Evolutionary conservation across 2,888 invertebrate species (phyloP).

Genomic region (Acanthosepion pharaonis): DNA sequence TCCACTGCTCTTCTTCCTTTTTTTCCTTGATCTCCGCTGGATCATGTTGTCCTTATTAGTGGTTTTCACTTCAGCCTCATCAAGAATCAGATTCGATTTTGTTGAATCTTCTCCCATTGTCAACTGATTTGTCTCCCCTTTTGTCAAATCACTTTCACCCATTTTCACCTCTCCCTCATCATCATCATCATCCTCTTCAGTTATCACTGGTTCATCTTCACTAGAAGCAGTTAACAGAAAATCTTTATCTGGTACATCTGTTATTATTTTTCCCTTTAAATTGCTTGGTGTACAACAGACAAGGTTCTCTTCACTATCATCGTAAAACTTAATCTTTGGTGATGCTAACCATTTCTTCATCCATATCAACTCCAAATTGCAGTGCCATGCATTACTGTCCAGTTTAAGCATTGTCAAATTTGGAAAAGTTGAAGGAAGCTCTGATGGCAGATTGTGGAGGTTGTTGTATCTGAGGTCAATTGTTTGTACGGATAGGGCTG

Average conservation of each 20-base stretch:
- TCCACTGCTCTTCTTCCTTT: background rate
- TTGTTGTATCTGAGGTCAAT: conserved; percentile 81
- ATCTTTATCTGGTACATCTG: conserved; percentile 55
- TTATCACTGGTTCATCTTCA: background rate
- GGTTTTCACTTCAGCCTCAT: background rate
- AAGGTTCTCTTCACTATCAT: conserved; percentile 68
- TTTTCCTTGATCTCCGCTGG: background rate
- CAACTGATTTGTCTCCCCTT: no score
- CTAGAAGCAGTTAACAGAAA: conserved; percentile 51
- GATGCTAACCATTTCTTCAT: conserved; percentile 79
- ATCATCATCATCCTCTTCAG: background rate
- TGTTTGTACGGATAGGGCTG: conserved; percentile 69
- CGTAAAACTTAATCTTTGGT: conserved; percentile 75
- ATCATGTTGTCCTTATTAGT: background rate
- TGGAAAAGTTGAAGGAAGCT: conserved; percentile 82
- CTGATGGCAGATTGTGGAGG: conserved; percentile 81
- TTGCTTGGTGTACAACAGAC: conserved; percentile 73
- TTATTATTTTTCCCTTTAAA: conserved; percentile 65
- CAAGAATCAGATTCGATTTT: background rate
- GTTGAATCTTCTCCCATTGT: no score
- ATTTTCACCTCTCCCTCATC: background rate
- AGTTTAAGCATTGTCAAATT: conserved; percentile 82
- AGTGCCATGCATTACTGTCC: conserved; percentile 83
- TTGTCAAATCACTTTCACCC: background rate
- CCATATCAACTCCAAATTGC: conserved; percentile 75